Percentiles rank a stretch among this genome's conserved stretches.
Conservation (phyloP, 2,797 vertebrate genomes). For the Cercopithecus hamlyni region DNA sequence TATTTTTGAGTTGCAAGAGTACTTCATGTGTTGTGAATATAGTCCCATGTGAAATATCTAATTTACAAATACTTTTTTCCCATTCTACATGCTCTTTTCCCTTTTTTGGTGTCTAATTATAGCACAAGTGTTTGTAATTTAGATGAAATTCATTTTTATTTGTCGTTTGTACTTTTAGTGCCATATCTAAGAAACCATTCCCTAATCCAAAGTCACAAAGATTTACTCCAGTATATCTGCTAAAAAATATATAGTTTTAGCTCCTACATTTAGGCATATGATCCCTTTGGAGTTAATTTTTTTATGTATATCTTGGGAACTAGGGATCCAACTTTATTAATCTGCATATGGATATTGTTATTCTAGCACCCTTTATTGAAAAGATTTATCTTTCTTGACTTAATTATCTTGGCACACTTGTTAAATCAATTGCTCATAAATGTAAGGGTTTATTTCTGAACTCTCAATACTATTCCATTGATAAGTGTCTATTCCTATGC, state of each 20-base stretch:
- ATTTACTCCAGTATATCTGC: neutral
- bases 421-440: neutral
- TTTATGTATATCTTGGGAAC: neutral
- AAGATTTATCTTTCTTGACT: neutral
- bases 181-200: neutral
- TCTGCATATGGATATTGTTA: neutral
- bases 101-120: neutral
- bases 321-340: neutral
- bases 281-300: neutral
- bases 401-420: neutral
- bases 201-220: neutral
- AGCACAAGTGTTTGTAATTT: neutral
- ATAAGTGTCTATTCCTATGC: neutral
- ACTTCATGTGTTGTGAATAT: neutral
- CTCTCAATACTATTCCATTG: neutral
- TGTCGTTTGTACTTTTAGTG: neutral
- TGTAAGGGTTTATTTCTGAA: neutral
- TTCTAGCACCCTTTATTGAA: neutral
- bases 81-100: neutral
- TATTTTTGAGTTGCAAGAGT: neutral
- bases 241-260: neutral
- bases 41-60: neutral
- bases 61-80: neutral
- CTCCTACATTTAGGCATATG: neutral
- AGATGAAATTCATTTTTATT: neutral